Conservation (phyloP, 92 coral and sea anemone genomes). For the Epizoanthus rinbou region DNA sequence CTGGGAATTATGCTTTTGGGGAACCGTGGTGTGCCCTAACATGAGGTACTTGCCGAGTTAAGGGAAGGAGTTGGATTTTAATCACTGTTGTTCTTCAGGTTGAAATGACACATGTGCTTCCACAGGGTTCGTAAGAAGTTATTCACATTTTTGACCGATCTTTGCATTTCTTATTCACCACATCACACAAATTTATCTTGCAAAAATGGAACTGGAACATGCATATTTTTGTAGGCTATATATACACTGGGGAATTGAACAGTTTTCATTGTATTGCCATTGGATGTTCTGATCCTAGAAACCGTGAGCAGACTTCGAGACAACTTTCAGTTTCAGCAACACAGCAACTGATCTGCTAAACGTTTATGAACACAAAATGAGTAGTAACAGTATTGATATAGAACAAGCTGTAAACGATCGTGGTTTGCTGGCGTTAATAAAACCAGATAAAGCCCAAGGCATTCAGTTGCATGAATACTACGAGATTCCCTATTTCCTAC, state of each 20-base stretch:
- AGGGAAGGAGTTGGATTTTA: not conserved
- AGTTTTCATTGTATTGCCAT: not conserved
- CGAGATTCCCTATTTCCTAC: slow-evolving; percentile 89
- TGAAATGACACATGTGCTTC: slow-evolving; percentile 6
- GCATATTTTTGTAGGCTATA: too few species aligned
- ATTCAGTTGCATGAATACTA: slow-evolving; percentile 83
- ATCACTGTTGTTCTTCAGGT: slow-evolving; percentile 4
- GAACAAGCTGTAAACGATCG: slow-evolving; percentile 42
- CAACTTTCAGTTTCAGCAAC: slow-evolving; percentile 10
- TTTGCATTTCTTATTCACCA: not conserved
- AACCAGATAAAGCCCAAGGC: slow-evolving; percentile 30
- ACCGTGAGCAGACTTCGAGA: slow-evolving; percentile 7
- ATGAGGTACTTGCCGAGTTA: too few species aligned
- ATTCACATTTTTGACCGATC: not conserved
- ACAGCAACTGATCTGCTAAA: not conserved
- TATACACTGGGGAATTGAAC: not conserved
- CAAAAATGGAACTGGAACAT: not conserved
- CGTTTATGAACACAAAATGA: slow-evolving; percentile 7
- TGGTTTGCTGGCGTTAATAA: slow-evolving; percentile 7
- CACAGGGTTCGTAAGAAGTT: not conserved
- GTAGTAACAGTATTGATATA: slow-evolving; percentile 30
- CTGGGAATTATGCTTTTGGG: too few species aligned
- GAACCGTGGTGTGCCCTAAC: too few species aligned
- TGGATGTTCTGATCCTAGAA: not conserved
- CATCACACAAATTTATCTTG: not conserved